Percentiles rank a stretch among this genome's conserved stretches.
These are phyloP conservation scores for Ceyx cyanopectus DNA, from an alignment of 2,113 vertebrate genomes.

Conservation along the genomic window DNA sequence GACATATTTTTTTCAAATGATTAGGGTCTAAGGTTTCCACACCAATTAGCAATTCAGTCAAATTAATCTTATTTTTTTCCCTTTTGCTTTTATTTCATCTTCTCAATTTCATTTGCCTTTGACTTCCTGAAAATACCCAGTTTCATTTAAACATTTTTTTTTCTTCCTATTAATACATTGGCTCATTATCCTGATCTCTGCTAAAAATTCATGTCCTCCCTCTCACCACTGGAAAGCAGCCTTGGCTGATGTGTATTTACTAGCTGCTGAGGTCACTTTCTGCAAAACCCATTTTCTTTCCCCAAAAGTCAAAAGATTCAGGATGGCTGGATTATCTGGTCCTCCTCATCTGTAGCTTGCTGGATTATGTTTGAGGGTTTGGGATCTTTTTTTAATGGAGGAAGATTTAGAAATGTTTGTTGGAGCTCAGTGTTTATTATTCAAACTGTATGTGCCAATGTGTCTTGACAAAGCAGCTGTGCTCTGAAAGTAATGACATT, in stretches of 20 bases:
- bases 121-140: background rate
- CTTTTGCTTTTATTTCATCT: constrained; percentile 35
- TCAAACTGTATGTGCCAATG: background rate
- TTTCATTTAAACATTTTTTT: background rate
- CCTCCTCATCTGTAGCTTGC: background rate
- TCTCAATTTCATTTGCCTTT: constrained; percentile 9
- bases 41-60: background rate
- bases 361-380: background rate
- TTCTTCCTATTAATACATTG: background rate
- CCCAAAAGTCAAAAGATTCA: background rate
- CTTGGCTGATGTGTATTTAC: background rate
- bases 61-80: background rate
- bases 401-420: constrained; percentile 10
- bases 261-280: background rate
- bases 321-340: background rate
- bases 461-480: constrained; percentile 41
- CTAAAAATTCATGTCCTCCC: constrained; percentile 32
- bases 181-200: constrained; percentile 40
- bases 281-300: background rate
- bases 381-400: background rate
- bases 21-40: background rate
- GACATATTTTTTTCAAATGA: background rate
- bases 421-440: constrained; percentile 27
- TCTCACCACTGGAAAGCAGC: background rate
- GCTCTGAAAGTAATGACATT: constrained; percentile 25